Base-by-base conservation (phyloP, 2,797 vertebrate species). In the Propithecus deckenii region DNA sequence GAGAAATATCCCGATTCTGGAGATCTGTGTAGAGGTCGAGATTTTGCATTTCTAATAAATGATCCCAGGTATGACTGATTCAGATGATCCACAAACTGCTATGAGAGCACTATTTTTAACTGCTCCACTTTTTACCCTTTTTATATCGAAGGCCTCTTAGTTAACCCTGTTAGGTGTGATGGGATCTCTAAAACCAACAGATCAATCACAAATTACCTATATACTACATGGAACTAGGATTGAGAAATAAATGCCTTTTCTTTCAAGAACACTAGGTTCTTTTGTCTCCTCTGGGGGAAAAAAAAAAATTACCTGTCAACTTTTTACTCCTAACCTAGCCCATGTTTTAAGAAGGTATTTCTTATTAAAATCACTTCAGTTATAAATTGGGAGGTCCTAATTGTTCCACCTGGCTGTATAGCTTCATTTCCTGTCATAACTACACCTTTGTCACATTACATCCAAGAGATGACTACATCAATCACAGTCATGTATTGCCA, bases 81-180 rank as follows among this genome's bases (percentile, higher is more conserved):
- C 38, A n/a, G 25, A 28, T 61, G 8, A 69, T 55, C 12, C n/a
- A 10, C 3, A 2, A 20, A 71, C 25, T 0, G 6, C 46, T 57
- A 4, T 0, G 17, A 50, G 2, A 23, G 1, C 2, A 38, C 0
- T 46, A 7, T 3, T 9, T 46, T 83, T 32, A 72, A 2, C 9
- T 76, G 3, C 63, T 67, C 28, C 32, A 15, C 28, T 63, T 55
- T 67, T 17, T 61, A 23, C 6, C 2, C 6, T 50, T 61, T 76
- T 63, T 25, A 2, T 41, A 23, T 1, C 43, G 67, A 15, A 90
- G 15, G 0, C 10, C 46, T 87, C 20, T 41, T 63, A 22, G 10
- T 55, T 87, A 35, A 22, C 12, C 35, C 23, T 57, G 2, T 72
- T 32, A 92, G 22, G 0, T 46, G 2, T 38, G 4, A 23, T 63